Base-by-base conservation (phyloP, 2,113 vertebrate genomes). In the Nothobranchius kuhntae region DNA sequence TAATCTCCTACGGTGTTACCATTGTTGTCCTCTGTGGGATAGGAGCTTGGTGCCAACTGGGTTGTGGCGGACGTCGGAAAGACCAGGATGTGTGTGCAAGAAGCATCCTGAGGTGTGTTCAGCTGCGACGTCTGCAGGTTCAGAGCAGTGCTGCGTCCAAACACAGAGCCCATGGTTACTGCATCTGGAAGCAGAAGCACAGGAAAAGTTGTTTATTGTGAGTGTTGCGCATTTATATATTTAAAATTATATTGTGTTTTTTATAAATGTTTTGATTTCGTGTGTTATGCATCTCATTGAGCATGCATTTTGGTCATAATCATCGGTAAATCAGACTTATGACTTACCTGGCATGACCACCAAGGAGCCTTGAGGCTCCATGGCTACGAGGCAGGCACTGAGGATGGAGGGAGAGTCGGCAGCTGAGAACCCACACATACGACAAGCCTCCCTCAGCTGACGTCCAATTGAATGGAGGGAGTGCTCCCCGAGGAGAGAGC, bases 121-220 rank as follows among this genome's bases (percentile, higher is more conserved):
- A 99, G 94, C 92, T 99, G 97, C 9, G 97, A 99, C 0, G 97
- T 97, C 93, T 99, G 97, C 89, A 99, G 86, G 68, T 99, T 99
- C 24, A 98, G 91, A 0, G 96, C 95, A 0, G 96, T 98, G 61
- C 96, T 98, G 64, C 96, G 96, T 74, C 97, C 96, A 69, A 99
- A 99, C 85, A 99, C 97, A 0, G 97, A 99, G 46, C 97, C 97
- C 96, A 98, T 98, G 0, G 96, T 98, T 82, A 99, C 97, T 2
- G 96, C 96, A 50, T 98, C 96, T 98, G 84, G 0, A 70, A 14
- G 58, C 65, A 72, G 53, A 67, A 6, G 8, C 71, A 42, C 40
- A 57, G 9, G 56, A 6, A 46, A 40, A 2, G n/a, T 58, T 9
- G 15, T 42, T 21, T 40, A 6, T 40, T 30, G 30, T 2, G 9